phyloP scores from a whole-genome alignment of 2,113 vertebrate species.

The Psilopsiagon aurifrons region DNA sequence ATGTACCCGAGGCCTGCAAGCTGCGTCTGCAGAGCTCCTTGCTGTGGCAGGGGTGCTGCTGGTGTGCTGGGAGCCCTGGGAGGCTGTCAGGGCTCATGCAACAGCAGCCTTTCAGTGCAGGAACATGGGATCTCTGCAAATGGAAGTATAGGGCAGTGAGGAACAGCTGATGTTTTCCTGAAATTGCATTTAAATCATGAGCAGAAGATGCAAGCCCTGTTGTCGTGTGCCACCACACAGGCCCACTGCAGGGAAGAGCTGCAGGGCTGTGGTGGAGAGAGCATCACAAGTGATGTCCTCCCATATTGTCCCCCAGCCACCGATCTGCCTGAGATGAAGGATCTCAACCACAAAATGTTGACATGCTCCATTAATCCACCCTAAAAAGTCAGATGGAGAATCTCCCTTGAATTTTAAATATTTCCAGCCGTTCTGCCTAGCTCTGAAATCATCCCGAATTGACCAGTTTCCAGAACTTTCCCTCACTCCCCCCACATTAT shows the following conservation, averaged over 20 bases:
- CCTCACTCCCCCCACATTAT: accelerated
- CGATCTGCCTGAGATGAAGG: not conserved
- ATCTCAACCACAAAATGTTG: constrained; percentile 30
- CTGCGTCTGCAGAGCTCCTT: not conserved
- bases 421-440: not conserved
- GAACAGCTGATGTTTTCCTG: not conserved
- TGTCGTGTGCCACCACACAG: accelerated
- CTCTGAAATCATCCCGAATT: not conserved
- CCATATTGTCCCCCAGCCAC: not conserved
- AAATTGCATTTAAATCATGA: not conserved
- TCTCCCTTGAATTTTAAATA: constrained; percentile 19
- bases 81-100: not conserved
- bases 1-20: not conserved
- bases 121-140: not conserved
- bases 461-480: not conserved
- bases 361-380: constrained; percentile 43
- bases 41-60: not conserved
- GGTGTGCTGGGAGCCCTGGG: not conserved
- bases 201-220: not conserved
- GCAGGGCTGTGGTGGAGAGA: not conserved
- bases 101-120: not conserved
- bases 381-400: constrained; percentile 26
- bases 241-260: not conserved
- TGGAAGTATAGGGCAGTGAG: not conserved
- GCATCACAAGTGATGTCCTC: not conserved